Evolutionary conservation across 2,113 vertebrate species (phyloP), one percentile per base, ranked within the genome.

Genomic region (Lethenteron reissneri): DNA sequence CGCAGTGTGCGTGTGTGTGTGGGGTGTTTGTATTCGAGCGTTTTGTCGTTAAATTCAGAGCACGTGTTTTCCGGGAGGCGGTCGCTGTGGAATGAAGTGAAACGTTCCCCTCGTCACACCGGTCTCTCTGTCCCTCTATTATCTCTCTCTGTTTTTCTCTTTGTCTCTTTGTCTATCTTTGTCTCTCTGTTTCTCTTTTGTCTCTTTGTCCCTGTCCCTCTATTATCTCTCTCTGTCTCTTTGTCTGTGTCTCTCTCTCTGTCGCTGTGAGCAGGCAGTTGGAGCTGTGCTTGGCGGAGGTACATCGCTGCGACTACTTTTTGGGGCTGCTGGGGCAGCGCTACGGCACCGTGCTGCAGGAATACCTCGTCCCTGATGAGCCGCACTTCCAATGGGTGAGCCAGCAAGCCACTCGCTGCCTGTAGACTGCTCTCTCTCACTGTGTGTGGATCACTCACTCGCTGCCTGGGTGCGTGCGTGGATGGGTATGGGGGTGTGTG

Each of bases 341-440:
- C 71, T 91, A 92, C 8, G 89, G 89, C 57, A 78, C 81, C 41
- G 72, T 84, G 21, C 84, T 86, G 0, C 73, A 75, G 3, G 75
- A 12, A 70, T 85, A 84, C n/a, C 73, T 70, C 10, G 81, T 91
- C 4, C 85, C 87, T 1, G 81, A 85, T 56, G 81, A 83, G 60
- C 84, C 83, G 1, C 86, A 88, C 75, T 83, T 87, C 79, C 75
- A 62, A 75, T 91, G 87, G 89, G 89, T 92, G 81, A 84, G 82
- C 25, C 56, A 56, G 19, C 25, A 15, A 6, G 10, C 3, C 41
- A n/a, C 3, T 5, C 13, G 1, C 56, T 15, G 57, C 14, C 13
- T 8, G n/a, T 19, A 19, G 3, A n/a, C 2, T 8, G 2, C 70
- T 8, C 56, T 19, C 12, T 56, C 70, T 56, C 3, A 8, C 15